phyloP scores from a whole-genome alignment of 1,140 invertebrate genomes.

The Trichonephila clavipes region DNA sequence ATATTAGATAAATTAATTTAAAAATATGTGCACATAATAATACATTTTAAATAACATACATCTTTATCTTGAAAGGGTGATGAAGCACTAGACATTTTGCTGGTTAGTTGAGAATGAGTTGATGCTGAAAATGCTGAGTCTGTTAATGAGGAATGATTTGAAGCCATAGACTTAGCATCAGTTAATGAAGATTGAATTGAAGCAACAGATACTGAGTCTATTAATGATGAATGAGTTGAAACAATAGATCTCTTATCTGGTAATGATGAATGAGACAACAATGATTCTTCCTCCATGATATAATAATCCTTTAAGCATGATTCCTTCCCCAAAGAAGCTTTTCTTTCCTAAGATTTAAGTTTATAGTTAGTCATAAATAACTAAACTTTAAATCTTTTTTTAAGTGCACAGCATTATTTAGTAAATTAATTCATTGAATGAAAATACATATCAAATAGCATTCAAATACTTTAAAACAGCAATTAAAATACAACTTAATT shows the following conservation, averaged over 20 bases:
- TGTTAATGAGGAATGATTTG: neutral
- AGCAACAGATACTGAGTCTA: neutral
- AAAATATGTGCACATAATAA: too few relatives aligned
- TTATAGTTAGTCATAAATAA: neutral
- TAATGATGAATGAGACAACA: constrained; percentile 50
- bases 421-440: too few relatives aligned
- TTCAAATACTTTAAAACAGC: too few relatives aligned
- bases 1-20: too few relatives aligned
- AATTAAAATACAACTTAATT: too few relatives aligned
- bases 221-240: constrained; percentile 19
- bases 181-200: neutral
- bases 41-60: constrained; percentile 2
- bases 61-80: neutral
- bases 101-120: neutral
- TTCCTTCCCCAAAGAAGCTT: constrained; percentile 41
- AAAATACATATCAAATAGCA: too few relatives aligned
- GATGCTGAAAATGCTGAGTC: neutral
- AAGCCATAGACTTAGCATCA: neutral
- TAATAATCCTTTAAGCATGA: constrained; percentile 53
- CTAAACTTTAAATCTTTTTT: too few relatives aligned
- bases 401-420: too few relatives aligned
- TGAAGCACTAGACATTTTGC: neutral
- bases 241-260: constrained; percentile 16
- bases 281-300: constrained; percentile 63
- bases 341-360: constrained; percentile 15